Evolutionary conservation across 2,888 invertebrate genomes (phyloP), one percentile per base, ranked within the genome.

Genomic region (Dryococelus australis): DNA sequence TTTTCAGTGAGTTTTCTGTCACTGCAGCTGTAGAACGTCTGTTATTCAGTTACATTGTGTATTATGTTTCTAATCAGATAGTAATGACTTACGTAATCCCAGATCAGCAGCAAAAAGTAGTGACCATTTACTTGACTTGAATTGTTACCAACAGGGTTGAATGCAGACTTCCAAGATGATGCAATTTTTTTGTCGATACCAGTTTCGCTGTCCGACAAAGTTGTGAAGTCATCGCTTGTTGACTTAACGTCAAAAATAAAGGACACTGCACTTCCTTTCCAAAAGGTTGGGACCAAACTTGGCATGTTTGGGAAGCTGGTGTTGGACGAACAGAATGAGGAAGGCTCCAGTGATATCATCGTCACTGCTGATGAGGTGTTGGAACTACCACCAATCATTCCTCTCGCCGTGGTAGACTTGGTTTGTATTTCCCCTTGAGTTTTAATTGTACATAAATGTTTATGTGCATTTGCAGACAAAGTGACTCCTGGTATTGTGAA

Each of bases 321-420:
- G 27, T 51, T 28, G 4, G 84, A 86, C 10, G 87, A 87, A 26
- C 26, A 81, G 24, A 28, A 24, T 0, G 79, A 28, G 43, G 79
- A 85, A 26, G 84, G 78, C 13, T 27, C n/a, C 16, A 27, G 16
- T 51, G 84, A 87, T 6, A 87, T 88, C 13, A 87, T 88, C 35
- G 92, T 93, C 20, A 94, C 94, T 90, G 96, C 96, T 0, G 96
- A 97, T 91, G 97, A 97, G 91, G 97, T 97, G 89, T 94, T 95
- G 90, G 97, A 96, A 92, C 91, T 95, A 85, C 95, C 96, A 5
- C 94, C 95, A 0, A 93, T 95, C 8, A 91, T 94, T 0, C 93
- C 89, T 9, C 84, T 90, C 26, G 53, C 87, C 6, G 20, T 78
- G 20, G 88, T 87, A 16, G 85, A 81, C 43, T 43, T 88, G 86